Base-by-base conservation (phyloP, 2,888 invertebrate genomes). In the Torymus tubicola region DNA sequence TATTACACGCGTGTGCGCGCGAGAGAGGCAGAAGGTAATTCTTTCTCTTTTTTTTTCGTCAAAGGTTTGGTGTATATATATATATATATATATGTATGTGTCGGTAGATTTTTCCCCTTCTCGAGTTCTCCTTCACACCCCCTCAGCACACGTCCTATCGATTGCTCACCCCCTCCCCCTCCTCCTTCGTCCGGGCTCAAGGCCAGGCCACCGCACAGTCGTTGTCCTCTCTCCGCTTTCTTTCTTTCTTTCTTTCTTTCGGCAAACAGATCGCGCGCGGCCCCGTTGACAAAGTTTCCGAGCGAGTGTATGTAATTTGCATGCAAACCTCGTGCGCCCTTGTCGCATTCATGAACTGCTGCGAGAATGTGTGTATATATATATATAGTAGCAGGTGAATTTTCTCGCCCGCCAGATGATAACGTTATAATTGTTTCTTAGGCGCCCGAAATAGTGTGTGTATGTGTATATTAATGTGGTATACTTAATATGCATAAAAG, bases 371-470 rank as follows among this genome's bases (percentile, higher is more conserved):
- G 4, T 31, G 31, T 31, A 31, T 31, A 31, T 31, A 31, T 31
- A 31, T 31, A 31, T 21, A 8, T 8, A 31, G 42, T 10, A 52
- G 24, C 24, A 18, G 53, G 58, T 60, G 60, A 60, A 60, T 75
- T 60, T 50, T 63, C 67, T 12, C 57, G 10, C 16, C 12, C n/a
- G 3, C 4, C n/a, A 12, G 16, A 2, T 24, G 16, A 53, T 63
- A 65, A 74, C 42, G 5, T 65, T 50, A 58, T 50, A 58, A 72
- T 74, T 58, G 52, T 58, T 74, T 65, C 73, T 74, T 58, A 58
- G 8, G 42, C 5, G 42, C 8, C 42, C 42, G 42, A 1, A 42
- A 42, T 42, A 42, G 5, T 0, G 42, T 42, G 10, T 5, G 10
- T 42, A 8, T 42, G 21, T 21, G 2, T n/a, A 21, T 21, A 21